A percentile compares a stretch with the other conserved stretches of the same genome.
These are phyloP conservation scores for Diabrotica undecimpunctata DNA, from an alignment of 1,140 invertebrate species.

Conservation along the genomic window DNA sequence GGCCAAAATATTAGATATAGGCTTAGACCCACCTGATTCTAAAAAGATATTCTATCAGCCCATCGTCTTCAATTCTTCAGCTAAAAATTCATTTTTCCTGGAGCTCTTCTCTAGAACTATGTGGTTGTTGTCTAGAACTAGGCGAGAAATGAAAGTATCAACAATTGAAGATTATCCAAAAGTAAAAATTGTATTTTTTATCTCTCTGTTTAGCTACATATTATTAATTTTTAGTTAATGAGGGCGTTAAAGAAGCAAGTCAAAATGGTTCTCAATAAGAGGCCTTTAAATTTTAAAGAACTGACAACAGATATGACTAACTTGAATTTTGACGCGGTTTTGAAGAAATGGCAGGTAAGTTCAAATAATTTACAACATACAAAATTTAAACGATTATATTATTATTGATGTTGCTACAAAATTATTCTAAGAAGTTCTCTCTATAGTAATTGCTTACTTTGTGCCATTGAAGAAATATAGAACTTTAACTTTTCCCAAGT, in stretches of 20 bases:
- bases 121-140: slow-evolving; percentile 42
- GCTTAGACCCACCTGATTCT: slow-evolving; percentile 29
- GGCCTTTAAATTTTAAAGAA: slow-evolving; percentile 34
- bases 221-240: slow-evolving; percentile 30
- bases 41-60: slow-evolving; percentile 39
- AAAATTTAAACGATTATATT: too few species aligned
- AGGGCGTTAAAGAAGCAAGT: slow-evolving; percentile 39
- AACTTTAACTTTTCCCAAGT: too few species aligned
- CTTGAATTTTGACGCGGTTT: slow-evolving; percentile 31
- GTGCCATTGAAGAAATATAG: too few species aligned
- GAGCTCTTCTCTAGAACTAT: slow-evolving; percentile 43
- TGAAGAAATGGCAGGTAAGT: slow-evolving; percentile 31
- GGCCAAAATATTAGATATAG: slow-evolving; percentile 37
- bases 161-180: slow-evolving; percentile 38
- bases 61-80: slow-evolving; percentile 34
- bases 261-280: slow-evolving; percentile 31
- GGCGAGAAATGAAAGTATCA: slow-evolving; percentile 42
- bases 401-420: too few species aligned
- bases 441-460: too few species aligned
- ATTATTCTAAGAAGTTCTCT: too few species aligned
- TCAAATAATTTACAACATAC: background rate
- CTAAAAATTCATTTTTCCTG: slow-evolving; percentile 37
- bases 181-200: slow-evolving; percentile 19
- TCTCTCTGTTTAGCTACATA: background rate
- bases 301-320: slow-evolving; percentile 33